Percentiles rank a stretch among this genome's conserved stretches.
Conservation (phyloP, 2,888 invertebrate genomes). For the Onchidella celtica region DNA sequence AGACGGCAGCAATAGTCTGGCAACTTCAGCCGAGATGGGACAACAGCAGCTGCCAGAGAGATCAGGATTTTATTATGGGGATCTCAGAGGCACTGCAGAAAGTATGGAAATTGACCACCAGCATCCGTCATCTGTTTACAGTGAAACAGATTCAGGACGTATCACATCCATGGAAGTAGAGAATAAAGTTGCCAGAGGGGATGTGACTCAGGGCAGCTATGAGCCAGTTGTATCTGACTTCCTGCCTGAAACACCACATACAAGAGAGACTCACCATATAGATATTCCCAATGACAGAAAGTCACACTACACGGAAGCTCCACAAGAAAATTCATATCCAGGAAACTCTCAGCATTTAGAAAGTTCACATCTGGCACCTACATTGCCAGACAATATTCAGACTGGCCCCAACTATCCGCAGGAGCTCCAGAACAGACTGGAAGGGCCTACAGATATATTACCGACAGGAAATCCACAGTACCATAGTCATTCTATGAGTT, state of each 20-base stretch:
- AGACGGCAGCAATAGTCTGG: background rate
- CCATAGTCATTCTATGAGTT: too few species aligned
- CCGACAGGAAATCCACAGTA: too few species aligned
- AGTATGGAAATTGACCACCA: background rate
- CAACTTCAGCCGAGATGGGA: background rate
- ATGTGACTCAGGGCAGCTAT: constrained; percentile 3
- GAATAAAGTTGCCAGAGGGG: too few species aligned
- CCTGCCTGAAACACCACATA: constrained; percentile 2
- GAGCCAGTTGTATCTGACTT: constrained; percentile 15
- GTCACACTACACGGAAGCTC: background rate
- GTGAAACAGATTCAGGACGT: too few species aligned
- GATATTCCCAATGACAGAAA: background rate
- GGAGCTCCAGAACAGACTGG: too few species aligned
- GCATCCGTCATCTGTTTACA: too few species aligned
- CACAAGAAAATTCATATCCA: constrained; percentile 3
- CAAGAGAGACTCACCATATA: background rate
- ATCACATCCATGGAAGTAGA: too few species aligned
- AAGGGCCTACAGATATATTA: too few species aligned
- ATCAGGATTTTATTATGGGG: constrained; percentile 4
- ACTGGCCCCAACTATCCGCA: too few species aligned
- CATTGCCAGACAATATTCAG: too few species aligned
- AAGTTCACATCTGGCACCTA: too few species aligned
- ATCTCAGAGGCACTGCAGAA: background rate
- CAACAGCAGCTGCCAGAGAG: background rate
- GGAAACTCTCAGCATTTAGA: background rate